Percentiles rank a stretch among this genome's conserved stretches.
Evolutionary conservation across 1,140 invertebrate species (phyloP).

Genomic region (Odontomachus brunneus): DNA sequence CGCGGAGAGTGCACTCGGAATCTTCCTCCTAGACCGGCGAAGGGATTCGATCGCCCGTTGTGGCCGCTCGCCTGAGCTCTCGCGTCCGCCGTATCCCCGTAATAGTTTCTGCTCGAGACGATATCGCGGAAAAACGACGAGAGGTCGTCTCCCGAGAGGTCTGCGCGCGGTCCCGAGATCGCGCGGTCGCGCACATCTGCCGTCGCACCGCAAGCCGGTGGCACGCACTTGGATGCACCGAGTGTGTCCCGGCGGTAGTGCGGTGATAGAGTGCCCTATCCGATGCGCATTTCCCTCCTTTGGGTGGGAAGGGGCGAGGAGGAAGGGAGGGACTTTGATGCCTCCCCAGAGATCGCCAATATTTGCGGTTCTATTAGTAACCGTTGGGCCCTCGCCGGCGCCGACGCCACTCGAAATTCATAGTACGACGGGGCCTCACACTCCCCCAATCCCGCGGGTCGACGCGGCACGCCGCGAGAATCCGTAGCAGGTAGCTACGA

Average conservation of each 20-base stretch:
- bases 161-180: no score
- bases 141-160: no score
- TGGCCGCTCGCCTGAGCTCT: no score
- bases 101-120: no score
- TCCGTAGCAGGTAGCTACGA: constrained; percentile 52
- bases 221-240: constrained; percentile 7
- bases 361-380: constrained; percentile 60
- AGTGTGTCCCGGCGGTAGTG: background rate
- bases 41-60: no score
- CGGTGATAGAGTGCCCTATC: background rate
- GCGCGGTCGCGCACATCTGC: no score
- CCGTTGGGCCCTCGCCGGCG: constrained; percentile 18
- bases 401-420: constrained; percentile 43
- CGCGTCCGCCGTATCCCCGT: no score
- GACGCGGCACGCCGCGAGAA: constrained; percentile 61
- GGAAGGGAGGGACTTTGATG: constrained; percentile 15
- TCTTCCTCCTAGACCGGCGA: no score
- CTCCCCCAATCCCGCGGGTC: constrained; percentile 8
- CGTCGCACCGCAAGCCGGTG: no score
- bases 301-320: no score
- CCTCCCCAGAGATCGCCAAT: constrained; percentile 39
- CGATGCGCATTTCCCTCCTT: background rate
- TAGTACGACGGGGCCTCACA: constrained; percentile 5
- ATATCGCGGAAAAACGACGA: no score
- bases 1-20: no score